Evolutionary conservation across 2,113 vertebrate species (phyloP).

Genomic region (Psittacula cyanocephala): DNA sequence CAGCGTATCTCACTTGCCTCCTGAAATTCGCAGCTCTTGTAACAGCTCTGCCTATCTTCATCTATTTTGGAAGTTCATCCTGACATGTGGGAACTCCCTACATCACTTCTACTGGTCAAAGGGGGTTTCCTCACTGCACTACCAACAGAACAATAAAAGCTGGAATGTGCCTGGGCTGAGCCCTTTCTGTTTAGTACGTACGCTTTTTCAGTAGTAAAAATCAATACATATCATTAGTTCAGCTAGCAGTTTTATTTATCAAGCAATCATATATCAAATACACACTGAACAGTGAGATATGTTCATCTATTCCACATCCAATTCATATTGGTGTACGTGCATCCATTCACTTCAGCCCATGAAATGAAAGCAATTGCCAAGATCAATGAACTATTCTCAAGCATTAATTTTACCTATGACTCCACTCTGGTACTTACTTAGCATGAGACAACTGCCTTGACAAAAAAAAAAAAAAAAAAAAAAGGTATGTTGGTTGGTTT

Average conservation of each 20-base stretch:
- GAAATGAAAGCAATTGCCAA: neutral
- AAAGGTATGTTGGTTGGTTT: neutral
- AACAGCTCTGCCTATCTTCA: neutral
- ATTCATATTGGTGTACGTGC: neutral
- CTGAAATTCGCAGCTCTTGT: neutral
- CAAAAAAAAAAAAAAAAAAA: neutral
- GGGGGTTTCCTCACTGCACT: neutral
- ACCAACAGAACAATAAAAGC: neutral
- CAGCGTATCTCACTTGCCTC: neutral
- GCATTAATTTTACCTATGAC: neutral
- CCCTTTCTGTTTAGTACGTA: neutral
- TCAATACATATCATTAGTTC: neutral
- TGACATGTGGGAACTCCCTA: neutral
- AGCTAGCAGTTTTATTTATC: neutral
- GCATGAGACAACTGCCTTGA: neutral
- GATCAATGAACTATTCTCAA: neutral
- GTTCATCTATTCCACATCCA: neutral
- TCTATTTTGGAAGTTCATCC: neutral
- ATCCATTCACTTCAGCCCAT: neutral
- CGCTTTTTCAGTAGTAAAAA: neutral
- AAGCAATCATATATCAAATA: neutral
- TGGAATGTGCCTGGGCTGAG: neutral
- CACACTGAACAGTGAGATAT: neutral
- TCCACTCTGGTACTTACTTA: neutral
- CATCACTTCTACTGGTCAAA: neutral